Base-by-base conservation (phyloP, 2,113 vertebrate species). In the Mustela lutreola region DNA sequence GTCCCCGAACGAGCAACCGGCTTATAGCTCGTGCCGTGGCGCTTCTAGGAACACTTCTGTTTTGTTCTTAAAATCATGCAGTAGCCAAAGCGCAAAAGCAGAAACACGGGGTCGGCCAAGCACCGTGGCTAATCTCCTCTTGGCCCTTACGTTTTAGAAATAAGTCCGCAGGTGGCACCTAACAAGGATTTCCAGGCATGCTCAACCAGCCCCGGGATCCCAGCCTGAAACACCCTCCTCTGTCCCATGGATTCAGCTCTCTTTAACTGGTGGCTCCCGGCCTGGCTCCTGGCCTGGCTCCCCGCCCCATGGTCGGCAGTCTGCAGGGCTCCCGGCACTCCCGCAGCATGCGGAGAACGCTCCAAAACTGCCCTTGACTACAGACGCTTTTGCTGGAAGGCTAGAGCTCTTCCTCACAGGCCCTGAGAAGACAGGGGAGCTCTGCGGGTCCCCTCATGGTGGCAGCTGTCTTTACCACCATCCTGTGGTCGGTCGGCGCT, bases 1-100 rank as follows among this genome's bases (percentile, higher is more conserved):
- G 0, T 50, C 45, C 9, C 39, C 18, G 1, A 75, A 4, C 0
- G 0, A 39, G 2, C 11, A 36, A 7, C 75, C 50, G 10, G 75
- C 21, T 71, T 24, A 11, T 15, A 24, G 31, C 50, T 14, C 2
- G 11, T 1, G 1, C 45, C 0, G 56, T 60, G 7, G 62, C 45
- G 5, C 1, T 45, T 16, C 6, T 14, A 45, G 18, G 78, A 42
- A 76, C 0, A 14, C 28, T 39, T 65, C 24, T 14, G 2, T 9
- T 48, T 28, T 11, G 26, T 65, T n/a, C 63, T 33, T 31, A 84
- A 58, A 56, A 28, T 50, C 73, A 39, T 2, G n/a, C 45, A 85
- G 18, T 75, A 42, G 12, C 39, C 39, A 16, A 50, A 50, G 83
- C 2, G 48, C 67, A 53, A 11, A 67, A 24, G 73, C 56, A 36